These are phyloP conservation scores for Seira musarum DNA, from an alignment of 2,888 invertebrate genomes.

Conservation along the genomic window DNA sequence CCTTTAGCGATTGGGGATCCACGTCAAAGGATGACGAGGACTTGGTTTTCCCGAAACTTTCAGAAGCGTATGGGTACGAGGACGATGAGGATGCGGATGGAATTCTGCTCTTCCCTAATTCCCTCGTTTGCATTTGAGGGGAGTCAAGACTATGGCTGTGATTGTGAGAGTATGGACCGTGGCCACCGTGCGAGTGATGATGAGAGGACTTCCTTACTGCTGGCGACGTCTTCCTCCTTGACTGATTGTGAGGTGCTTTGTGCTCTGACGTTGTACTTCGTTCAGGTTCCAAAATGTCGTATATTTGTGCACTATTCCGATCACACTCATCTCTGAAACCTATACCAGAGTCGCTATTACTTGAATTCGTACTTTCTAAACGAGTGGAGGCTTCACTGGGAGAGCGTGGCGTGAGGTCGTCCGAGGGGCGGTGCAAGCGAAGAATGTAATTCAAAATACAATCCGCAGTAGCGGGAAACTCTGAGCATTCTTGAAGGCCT, in stretches of 20 bases:
- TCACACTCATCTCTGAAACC: slow-evolving; percentile 93
- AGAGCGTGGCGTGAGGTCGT: slow-evolving; percentile 56
- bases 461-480: slow-evolving; percentile 90
- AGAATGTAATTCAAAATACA: slow-evolving; percentile 77
- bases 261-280: slow-evolving; percentile 8
- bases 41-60: slow-evolving; percentile 25
- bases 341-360: slow-evolving; percentile 96
- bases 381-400: slow-evolving; percentile 69
- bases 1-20: slow-evolving; percentile 50
- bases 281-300: slow-evolving; percentile 67
- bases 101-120: slow-evolving; percentile 2
- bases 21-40: slow-evolving; percentile 41
- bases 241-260: slow-evolving; percentile 25
- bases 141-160: slow-evolving; percentile 40
- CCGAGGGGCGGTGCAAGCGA: slow-evolving; percentile 74
- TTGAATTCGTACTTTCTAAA: slow-evolving; percentile 82
- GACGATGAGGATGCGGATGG: slow-evolving; percentile 5
- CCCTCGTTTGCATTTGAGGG: slow-evolving; percentile 16
- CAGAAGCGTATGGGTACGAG: slow-evolving; percentile 24
- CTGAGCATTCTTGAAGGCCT: slow-evolving; percentile 73
- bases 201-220: slow-evolving; percentile 50
- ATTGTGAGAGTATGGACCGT: slow-evolving; percentile 45
- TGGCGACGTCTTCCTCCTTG: slow-evolving; percentile 45
- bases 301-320: slow-evolving; percentile 75
- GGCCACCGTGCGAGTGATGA: slow-evolving; percentile 16